Evolutionary conservation across 2,888 invertebrate species (phyloP).

Genomic region (Strigamia maritima): DNA sequence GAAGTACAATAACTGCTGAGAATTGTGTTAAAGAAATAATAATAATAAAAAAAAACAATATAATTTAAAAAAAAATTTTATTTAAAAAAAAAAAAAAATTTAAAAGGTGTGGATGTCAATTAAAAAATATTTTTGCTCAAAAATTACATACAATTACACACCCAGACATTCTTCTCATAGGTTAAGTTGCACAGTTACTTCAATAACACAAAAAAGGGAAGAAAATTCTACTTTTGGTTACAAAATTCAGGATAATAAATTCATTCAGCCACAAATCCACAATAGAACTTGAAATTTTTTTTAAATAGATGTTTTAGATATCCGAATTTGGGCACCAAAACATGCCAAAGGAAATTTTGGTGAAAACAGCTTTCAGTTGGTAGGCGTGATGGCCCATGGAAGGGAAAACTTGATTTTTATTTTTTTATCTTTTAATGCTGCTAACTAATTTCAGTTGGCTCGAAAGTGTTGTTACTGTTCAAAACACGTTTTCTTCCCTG

Average conservation of each 20-base stretch:
- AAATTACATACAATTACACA: background rate
- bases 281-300: no score
- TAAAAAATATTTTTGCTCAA: background rate
- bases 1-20: background rate
- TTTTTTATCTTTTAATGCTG: no score
- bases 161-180: background rate
- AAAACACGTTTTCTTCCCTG: constrained; percentile 26
- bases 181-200: no score
- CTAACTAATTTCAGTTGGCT: background rate
- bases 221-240: no score
- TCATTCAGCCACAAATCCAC: no score
- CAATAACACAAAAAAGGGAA: no score
- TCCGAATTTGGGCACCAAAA: background rate
- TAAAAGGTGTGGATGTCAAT: background rate
- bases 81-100: background rate
- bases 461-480: constrained; percentile 16
- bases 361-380: background rate
- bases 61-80: no score
- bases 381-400: background rate
- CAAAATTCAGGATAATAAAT: no score
- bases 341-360: background rate
- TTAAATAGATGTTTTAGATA: background rate
- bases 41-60: background rate
- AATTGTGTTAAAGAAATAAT: background rate
- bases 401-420: background rate